Evolutionary conservation across 2,888 invertebrate genomes (phyloP).

Genomic region (Clanis bilineata): DNA sequence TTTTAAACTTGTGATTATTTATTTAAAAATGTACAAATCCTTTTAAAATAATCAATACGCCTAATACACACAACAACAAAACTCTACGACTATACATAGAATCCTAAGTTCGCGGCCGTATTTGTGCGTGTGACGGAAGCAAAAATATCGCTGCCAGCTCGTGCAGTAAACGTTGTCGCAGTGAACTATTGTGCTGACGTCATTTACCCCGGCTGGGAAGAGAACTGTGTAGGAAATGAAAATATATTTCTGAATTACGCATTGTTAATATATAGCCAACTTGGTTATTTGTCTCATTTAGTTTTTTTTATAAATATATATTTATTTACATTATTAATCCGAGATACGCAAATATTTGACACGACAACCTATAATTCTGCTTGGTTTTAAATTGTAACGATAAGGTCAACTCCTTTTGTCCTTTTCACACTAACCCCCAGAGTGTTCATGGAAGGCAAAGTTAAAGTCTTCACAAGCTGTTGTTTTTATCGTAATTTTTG

Average conservation of each 20-base stretch:
- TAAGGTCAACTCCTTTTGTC: too few relatives aligned
- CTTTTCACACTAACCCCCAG: too few relatives aligned
- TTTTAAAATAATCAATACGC: too few relatives aligned
- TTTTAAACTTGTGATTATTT: too few relatives aligned
- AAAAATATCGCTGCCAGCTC: slow-evolving; percentile 49
- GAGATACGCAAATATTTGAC: too few relatives aligned
- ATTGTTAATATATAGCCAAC: neutral
- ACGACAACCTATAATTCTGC: too few relatives aligned
- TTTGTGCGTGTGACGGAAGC: slow-evolving; percentile 54
- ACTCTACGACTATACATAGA: neutral
- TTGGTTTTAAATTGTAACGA: too few relatives aligned
- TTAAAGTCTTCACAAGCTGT: too few relatives aligned
- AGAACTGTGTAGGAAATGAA: slow-evolving; percentile 21
- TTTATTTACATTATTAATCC: neutral
- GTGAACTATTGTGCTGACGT: slow-evolving; percentile 28
- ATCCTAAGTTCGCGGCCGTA: neutral
- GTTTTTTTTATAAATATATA: neutral
- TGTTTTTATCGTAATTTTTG: too few relatives aligned
- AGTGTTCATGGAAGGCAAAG: too few relatives aligned
- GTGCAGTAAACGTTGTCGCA: slow-evolving; percentile 51
- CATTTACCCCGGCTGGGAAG: slow-evolving; percentile 18
- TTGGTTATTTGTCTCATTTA: neutral
- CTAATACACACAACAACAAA: neutral
- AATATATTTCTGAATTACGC: neutral
- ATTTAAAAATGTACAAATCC: too few relatives aligned